These are phyloP conservation scores for Beris morrisii DNA, from an alignment of 2,888 invertebrate genomes.

Conservation along the genomic window DNA sequence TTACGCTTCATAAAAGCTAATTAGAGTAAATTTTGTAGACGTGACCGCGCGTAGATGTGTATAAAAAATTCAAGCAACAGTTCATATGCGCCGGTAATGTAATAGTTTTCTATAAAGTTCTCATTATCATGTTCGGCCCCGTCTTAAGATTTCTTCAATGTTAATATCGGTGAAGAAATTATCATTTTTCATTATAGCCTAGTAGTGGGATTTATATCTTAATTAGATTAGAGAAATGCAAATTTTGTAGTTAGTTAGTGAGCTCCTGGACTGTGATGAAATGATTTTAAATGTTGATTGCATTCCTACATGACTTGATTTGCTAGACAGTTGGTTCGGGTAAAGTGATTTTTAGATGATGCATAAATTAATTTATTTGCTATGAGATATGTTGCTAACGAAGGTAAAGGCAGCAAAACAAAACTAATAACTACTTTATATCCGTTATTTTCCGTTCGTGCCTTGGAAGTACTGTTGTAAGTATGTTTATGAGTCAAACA, in stretches of 20 bases:
- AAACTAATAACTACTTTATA: too few relatives aligned
- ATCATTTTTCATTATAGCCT: neutral
- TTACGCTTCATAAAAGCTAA: slow-evolving; percentile 32
- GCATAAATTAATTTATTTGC: too few relatives aligned
- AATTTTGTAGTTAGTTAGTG: slow-evolving; percentile 27
- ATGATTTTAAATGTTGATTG: too few relatives aligned
- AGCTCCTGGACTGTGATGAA: slow-evolving; percentile 5
- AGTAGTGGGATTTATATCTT: slow-evolving; percentile 22
- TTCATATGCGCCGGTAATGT: neutral
- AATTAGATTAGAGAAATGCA: slow-evolving; percentile 27
- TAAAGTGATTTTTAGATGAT: too few relatives aligned
- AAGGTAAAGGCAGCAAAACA: too few relatives aligned
- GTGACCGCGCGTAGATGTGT: slow-evolving; percentile 13
- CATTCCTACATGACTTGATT: too few relatives aligned
- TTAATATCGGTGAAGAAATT: slow-evolving; percentile 6
- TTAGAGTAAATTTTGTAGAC: slow-evolving; percentile 23
- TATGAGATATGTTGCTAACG: too few relatives aligned
- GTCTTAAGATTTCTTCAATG: neutral
- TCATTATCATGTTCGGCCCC: slow-evolving; percentile 2
- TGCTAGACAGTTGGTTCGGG: too few relatives aligned
- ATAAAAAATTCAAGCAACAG: neutral
- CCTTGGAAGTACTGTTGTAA: too few relatives aligned
- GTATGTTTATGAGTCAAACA: too few relatives aligned
- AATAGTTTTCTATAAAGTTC: slow-evolving; percentile 14
- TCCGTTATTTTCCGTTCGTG: too few relatives aligned